phyloP scores from a whole-genome alignment of 2,113 vertebrate species.

The Condylura cristata region DNA sequence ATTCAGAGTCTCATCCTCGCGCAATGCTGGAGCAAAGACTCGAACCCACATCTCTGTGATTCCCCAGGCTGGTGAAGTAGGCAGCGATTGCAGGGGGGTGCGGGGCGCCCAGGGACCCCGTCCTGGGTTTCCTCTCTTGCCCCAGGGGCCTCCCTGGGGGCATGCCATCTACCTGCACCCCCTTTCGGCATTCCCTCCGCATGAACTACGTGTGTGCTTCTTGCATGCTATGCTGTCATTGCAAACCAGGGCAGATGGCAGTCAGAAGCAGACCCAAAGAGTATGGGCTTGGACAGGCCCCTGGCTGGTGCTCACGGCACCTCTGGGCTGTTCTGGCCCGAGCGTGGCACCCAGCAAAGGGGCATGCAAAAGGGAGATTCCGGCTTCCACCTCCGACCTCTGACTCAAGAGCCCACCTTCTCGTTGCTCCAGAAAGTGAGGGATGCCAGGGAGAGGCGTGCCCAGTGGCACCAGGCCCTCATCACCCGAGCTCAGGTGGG shows the following conservation, averaged over 20 bases:
- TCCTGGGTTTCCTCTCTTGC: not conserved
- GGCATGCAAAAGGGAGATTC: not conserved
- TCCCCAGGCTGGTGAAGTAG: too few species aligned
- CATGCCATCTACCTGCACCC: too few species aligned
- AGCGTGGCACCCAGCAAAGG: not conserved
- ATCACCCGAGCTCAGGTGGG: not conserved
- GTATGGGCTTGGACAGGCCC: not conserved
- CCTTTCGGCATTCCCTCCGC: not conserved
- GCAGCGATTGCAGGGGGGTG: too few species aligned
- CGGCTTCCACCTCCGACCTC: not conserved
- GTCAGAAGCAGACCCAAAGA: not conserved
- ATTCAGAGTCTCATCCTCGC: not conserved
- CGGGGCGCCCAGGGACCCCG: fast-evolving
- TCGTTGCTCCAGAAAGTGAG: not conserved
- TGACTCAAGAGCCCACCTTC: not conserved
- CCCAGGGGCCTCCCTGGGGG: not conserved
- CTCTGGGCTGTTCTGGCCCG: not conserved
- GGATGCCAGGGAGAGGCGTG: not conserved
- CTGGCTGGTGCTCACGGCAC: not conserved
- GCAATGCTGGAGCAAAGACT: not conserved
- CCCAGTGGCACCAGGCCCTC: too few species aligned
- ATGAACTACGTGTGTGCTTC: not conserved
- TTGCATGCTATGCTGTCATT: not conserved
- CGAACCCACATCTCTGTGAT: not conserved
- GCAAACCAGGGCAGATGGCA: not conserved